Percentiles rank a stretch among this genome's conserved stretches.
phyloP scores from a whole-genome alignment of 2,888 invertebrate genomes.

The Ctenicera cuprea region DNA sequence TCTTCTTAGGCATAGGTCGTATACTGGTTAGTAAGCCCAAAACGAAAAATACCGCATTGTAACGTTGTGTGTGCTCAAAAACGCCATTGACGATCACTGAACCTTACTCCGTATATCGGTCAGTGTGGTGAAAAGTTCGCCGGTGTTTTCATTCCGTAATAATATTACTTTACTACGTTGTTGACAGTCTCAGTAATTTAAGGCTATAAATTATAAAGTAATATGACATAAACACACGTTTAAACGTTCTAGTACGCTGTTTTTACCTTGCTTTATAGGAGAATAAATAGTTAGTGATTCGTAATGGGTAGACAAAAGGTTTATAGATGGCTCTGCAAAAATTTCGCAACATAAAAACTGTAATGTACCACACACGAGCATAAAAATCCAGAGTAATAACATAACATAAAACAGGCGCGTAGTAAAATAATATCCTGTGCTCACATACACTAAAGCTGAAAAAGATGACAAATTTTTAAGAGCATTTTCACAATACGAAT shows the following conservation, averaged over 20 bases:
- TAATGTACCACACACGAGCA: slow-evolving; percentile 25
- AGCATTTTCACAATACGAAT: slow-evolving; percentile 41
- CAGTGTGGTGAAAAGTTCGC: too few relatives aligned
- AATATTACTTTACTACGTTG: background rate
- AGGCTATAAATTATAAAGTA: slow-evolving; percentile 1
- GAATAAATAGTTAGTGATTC: slow-evolving; percentile 23
- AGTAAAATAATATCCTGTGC: slow-evolving; percentile 27
- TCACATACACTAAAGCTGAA: slow-evolving; percentile 38
- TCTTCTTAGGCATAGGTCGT: too few relatives aligned
- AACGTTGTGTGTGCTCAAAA: too few relatives aligned
- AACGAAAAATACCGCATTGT: too few relatives aligned
- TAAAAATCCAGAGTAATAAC: slow-evolving; percentile 41
- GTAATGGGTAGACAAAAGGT: slow-evolving; percentile 25
- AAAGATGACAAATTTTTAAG: slow-evolving; percentile 44
- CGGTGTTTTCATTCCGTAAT: too few relatives aligned
- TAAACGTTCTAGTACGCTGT: background rate
- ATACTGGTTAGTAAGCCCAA: too few relatives aligned
- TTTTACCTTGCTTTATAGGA: slow-evolving; percentile 11
- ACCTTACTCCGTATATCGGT: too few relatives aligned
- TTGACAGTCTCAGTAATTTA: background rate
- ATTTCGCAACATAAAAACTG: slow-evolving; percentile 25
- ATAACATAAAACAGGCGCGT: slow-evolving; percentile 35
- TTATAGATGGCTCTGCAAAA: slow-evolving; percentile 28
- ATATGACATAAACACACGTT: background rate
- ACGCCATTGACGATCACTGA: too few relatives aligned